phyloP scores from a whole-genome alignment of 2,888 invertebrate genomes.

The Nesidiocoris tenuis region DNA sequence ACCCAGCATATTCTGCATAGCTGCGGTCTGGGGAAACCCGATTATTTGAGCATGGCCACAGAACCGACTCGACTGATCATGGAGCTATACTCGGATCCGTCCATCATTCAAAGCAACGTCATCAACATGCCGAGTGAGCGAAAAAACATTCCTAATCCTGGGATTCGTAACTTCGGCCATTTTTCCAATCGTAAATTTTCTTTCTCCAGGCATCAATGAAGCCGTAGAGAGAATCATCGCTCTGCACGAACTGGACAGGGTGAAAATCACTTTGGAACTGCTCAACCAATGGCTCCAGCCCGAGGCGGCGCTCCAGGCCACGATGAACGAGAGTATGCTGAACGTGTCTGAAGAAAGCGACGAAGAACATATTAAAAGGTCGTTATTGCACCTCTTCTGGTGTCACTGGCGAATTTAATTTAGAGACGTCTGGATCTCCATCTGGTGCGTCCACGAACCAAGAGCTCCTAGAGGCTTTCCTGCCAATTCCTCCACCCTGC shows the following conservation, averaged over 20 bases:
- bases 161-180: not conserved
- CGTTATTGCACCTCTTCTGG: too few species aligned
- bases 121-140: conserved; percentile 13
- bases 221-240: conserved; percentile 56
- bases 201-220: conserved; percentile 56
- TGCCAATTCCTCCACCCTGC: too few species aligned
- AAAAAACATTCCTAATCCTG: not conserved
- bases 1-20: conserved; percentile 57
- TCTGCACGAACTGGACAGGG: conserved; percentile 55
- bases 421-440: too few species aligned
- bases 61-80: conserved; percentile 56
- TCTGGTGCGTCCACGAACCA: too few species aligned
- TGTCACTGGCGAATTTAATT: too few species aligned
- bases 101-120: conserved; percentile 54
- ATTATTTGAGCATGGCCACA: conserved; percentile 56
- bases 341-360: conserved; percentile 24
- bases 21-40: conserved; percentile 55
- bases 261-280: conserved; percentile 54
- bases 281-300: conserved; percentile 55
- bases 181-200: too few species aligned
- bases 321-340: conserved; percentile 40
- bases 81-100: conserved; percentile 57
- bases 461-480: too few species aligned
- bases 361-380: conserved; percentile 44
- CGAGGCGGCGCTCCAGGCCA: conserved; percentile 42